Percentiles rank a stretch among this genome's conserved stretches.
phyloP scores from a whole-genome alignment of 2,888 invertebrate genomes.

The Agrochola lota region DNA sequence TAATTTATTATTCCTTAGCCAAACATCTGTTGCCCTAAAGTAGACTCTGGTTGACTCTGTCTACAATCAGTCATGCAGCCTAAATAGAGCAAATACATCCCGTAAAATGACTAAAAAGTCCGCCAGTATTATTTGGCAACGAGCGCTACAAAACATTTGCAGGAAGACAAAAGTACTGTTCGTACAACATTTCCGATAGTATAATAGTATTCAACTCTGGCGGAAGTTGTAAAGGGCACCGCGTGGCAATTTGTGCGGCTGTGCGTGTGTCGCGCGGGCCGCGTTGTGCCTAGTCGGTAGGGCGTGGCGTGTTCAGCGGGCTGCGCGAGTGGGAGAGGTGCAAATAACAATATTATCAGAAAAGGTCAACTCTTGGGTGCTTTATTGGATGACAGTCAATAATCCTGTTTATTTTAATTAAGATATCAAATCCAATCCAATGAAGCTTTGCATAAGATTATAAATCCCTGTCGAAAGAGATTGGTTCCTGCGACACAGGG shows the following conservation, averaged over 20 bases:
- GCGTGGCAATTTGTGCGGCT: conserved; percentile 23
- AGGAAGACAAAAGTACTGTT: conserved; percentile 32
- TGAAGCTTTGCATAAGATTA: too few species aligned
- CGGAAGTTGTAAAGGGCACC: conserved; percentile 56
- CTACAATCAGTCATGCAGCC: background rate
- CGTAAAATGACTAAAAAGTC: background rate
- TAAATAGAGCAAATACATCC: background rate
- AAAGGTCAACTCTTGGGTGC: background rate
- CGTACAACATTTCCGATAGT: conserved; percentile 40
- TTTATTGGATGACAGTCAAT: too few species aligned
- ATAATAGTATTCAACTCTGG: conserved; percentile 42
- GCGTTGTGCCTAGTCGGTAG: background rate
- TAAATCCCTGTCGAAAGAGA: too few species aligned
- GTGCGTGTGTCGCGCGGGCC: conserved; percentile 3
- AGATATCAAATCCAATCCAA: too few species aligned
- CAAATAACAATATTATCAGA: background rate
- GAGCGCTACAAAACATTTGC: conserved; percentile 8
- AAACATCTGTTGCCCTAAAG: background rate
- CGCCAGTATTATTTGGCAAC: conserved; percentile 4
- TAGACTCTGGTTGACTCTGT: background rate
- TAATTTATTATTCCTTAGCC: background rate
- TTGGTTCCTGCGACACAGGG: too few species aligned
- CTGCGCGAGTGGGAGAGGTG: background rate
- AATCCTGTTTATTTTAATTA: too few species aligned
- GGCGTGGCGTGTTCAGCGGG: background rate